phyloP scores from a whole-genome alignment of 1,140 invertebrate species.

The Wasmannia auropunctata region DNA sequence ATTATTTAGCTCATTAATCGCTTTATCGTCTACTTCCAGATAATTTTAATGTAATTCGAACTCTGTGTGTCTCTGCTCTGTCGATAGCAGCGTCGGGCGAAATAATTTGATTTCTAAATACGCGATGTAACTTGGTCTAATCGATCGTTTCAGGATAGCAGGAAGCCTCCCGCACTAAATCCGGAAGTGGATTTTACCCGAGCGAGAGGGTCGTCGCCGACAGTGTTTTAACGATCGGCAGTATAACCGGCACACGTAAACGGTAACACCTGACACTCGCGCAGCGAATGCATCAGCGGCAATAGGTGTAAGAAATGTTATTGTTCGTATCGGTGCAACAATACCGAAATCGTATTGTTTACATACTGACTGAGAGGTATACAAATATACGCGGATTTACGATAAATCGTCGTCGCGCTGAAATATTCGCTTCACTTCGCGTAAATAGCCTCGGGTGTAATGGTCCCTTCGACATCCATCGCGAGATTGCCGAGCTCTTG shows the following conservation, averaged over 20 bases:
- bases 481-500: not conserved
- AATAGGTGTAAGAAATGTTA: constrained; percentile 23
- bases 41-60: not conserved
- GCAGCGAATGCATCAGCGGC: not conserved
- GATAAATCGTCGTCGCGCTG: not conserved
- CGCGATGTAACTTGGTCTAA: not conserved
- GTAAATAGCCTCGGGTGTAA: constrained; percentile 8
- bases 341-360: not conserved
- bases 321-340: constrained; percentile 14
- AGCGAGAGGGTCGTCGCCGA: not conserved
- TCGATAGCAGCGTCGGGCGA: constrained; percentile 11
- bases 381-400: not conserved
- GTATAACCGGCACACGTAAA: constrained; percentile 46
- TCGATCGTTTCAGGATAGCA: constrained; percentile 24
- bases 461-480: not conserved
- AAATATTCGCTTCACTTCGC: constrained; percentile 23
- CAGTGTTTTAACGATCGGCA: constrained; percentile 29
- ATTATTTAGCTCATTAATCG: constrained; percentile 15
- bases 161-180: constrained; percentile 2
- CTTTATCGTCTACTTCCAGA: constrained; percentile 7
- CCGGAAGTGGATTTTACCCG: constrained; percentile 40
- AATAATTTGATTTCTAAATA: constrained; percentile 49
- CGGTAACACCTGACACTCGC: constrained; percentile 15
- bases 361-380: not conserved
- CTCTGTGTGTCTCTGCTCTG: not conserved